Conservation (phyloP, 2,113 vertebrate species). For the Pollachius pollachius region DNA sequence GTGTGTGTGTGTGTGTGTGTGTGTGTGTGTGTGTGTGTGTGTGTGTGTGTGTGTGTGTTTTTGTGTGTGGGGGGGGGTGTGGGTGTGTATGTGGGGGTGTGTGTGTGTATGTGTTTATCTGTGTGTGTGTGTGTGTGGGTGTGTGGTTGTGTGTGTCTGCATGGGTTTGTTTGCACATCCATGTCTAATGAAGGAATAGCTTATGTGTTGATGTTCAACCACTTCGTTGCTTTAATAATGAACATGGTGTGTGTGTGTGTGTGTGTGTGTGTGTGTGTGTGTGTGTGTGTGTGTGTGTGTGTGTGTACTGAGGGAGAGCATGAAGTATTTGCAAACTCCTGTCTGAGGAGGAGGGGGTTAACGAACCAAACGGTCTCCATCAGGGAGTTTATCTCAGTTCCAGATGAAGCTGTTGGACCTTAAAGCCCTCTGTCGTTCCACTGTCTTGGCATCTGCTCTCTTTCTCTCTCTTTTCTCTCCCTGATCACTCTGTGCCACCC, state of each 20-base stretch:
- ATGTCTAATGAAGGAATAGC: constrained; percentile 57
- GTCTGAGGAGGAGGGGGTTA: constrained; percentile 47
- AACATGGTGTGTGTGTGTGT: constrained; percentile 40
- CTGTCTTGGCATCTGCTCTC: neutral
- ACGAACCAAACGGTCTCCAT: constrained; percentile 52
- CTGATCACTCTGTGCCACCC: neutral
- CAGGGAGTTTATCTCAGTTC: constrained; percentile 39
- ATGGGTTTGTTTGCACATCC: constrained; percentile 8
- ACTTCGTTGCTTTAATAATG: constrained; percentile 53
- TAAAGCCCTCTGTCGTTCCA: neutral
- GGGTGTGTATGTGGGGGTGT: neutral
- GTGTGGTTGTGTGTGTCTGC: constrained; percentile 1
- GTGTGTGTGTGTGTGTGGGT: neutral
- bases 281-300: constrained; percentile 8
- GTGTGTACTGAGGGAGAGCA: neutral
- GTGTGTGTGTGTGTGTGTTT: neutral
- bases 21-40: neutral
- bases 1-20: neutral
- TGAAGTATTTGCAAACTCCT: constrained; percentile 1
- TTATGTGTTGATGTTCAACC: constrained; percentile 43
- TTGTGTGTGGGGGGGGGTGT: neutral
- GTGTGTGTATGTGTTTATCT: neutral
- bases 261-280: neutral
- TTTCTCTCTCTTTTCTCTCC: constrained; percentile 33
- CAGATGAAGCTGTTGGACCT: constrained; percentile 37